These are phyloP conservation scores for Onychorhynchus coronatus DNA, from an alignment of 2,113 vertebrate genomes.

Conservation along the genomic window DNA sequence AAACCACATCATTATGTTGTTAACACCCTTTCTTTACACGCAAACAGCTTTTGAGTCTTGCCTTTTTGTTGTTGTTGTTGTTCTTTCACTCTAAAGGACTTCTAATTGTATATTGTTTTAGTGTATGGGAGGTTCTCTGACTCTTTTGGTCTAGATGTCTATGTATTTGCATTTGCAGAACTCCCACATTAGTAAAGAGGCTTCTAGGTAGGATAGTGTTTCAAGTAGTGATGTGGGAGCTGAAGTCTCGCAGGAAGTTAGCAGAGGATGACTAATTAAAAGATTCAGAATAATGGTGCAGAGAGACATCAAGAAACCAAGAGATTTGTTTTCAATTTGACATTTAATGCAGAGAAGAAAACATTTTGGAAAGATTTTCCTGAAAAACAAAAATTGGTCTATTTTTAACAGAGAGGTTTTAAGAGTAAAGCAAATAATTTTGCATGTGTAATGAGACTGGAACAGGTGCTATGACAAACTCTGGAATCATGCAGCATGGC, in stretches of 20 bases:
- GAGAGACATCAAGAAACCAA: neutral
- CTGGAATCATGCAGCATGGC: fast-evolving
- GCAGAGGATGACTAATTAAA: neutral
- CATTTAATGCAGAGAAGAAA: neutral
- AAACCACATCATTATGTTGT: neutral
- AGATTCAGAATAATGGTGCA: neutral
- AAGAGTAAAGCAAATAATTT: neutral
- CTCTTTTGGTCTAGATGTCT: neutral
- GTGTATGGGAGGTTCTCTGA: neutral
- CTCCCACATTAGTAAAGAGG: neutral
- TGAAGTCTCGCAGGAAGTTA: neutral
- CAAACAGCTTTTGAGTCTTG: neutral
- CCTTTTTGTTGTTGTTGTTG: neutral
- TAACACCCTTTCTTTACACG: neutral
- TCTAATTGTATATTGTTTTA: neutral
- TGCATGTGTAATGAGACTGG: neutral
- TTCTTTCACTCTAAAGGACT: neutral
- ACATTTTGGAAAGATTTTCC: neutral
- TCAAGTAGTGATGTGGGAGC: neutral
- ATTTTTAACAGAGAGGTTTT: neutral
- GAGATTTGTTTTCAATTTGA: neutral
- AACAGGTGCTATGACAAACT: neutral
- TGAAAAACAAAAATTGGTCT: neutral
- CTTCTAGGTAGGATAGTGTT: neutral
- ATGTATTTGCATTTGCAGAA: neutral